Evolutionary conservation across 2,888 invertebrate species (phyloP), one percentile per base, ranked within the genome.

Genomic region (Cryptocheilus praepositus): DNA sequence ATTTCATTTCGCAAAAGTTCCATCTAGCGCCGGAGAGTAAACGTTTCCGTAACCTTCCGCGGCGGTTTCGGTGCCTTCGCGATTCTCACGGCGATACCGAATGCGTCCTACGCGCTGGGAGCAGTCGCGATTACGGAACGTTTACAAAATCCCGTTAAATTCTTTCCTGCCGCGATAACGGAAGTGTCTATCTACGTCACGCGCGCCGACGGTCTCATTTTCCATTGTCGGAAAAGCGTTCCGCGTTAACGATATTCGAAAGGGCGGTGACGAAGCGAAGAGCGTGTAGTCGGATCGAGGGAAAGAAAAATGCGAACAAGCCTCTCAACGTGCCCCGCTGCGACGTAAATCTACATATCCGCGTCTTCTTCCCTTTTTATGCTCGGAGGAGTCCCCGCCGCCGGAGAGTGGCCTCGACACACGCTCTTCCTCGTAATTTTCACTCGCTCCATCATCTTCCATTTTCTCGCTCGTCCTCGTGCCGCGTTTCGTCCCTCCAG

Each of bases 1-100:
- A 80, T 82, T 81, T 79, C 76, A 76, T 82, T 73, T 74, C 74
- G 74, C 74, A 74, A 81, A 81, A 80, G 80, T 81, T 81, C 74
- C 79, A 79, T 74, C 76, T 78, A 68, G 57, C 78, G 67, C 71
- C 60, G 64, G 67, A 64, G 18, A 51, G 61, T 61, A 61, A 61
- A 61, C 61, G 61, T 22, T 53, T n/a, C 49, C 49, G 15, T 25
- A 36, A 36, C 36, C 55, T 28, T 28, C 16, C 49, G 16, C 3
- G 18, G 18, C 57, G 15, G 53, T 7, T 16, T 18, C 19, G 28
- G 25, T 11, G 36, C 21, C 52, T 19, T 21, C n/a, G 28, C 55
- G 28, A 28, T 53, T 16, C 8, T 55, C 28, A 8, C 55, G 15
- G 15, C 55, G 16, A 55, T 55, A 25, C 16, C 15, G 53, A 15